Conservation (phyloP, 2,888 invertebrate species). For the Drosophila basisetae region DNA sequence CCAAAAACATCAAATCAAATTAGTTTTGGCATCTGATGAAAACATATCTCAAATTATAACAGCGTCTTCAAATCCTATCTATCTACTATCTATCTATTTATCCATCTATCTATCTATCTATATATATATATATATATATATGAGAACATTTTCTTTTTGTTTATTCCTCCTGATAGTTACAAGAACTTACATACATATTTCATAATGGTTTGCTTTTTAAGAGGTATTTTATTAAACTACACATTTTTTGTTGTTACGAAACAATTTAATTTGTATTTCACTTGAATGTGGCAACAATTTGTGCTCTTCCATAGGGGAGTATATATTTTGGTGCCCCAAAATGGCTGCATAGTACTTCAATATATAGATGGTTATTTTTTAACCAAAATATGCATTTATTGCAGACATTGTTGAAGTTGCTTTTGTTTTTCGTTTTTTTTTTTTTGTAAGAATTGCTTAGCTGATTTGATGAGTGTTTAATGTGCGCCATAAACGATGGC, state of each 20-base stretch:
- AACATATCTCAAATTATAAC: conserved; percentile 1
- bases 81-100: no score
- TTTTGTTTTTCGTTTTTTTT: neutral
- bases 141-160: neutral
- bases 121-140: neutral
- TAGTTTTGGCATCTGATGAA: conserved; percentile 4
- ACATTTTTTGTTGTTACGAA: neutral
- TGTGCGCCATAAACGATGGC: conserved; percentile 48
- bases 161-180: neutral
- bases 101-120: no score
- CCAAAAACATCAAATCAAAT: conserved; percentile 6
- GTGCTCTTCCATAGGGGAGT: neutral
- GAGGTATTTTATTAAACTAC: neutral
- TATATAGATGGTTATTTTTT: neutral
- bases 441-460: conserved; percentile 12
- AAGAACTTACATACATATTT: neutral
- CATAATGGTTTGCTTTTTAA: neutral
- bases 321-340: neutral
- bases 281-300: neutral
- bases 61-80: neutral
- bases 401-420: conserved; percentile 18
- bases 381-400: conserved; percentile 19
- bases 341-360: neutral
- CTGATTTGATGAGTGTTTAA: conserved; percentile 66
- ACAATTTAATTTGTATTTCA: neutral